Evolutionary conservation across 2,888 invertebrate species (phyloP).

Genomic region (Melinaea menophilus): DNA sequence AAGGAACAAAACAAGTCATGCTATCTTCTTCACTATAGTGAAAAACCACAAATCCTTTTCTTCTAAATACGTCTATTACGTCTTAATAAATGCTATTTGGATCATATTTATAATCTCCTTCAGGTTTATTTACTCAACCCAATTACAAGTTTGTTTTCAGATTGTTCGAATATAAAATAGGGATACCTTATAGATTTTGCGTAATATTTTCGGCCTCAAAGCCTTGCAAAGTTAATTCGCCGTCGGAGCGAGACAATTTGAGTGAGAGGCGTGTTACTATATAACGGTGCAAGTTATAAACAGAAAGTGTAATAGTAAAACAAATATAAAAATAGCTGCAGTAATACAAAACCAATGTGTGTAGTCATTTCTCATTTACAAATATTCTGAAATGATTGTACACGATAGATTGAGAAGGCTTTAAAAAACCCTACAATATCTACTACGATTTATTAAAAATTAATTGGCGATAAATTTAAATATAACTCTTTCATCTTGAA

Average conservation of each 20-base stretch:
- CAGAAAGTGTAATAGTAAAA: slow-evolving; percentile 8
- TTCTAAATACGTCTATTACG: not conserved
- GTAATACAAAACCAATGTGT: too few relatives aligned
- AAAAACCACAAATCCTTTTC: not conserved
- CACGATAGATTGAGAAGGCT: too few relatives aligned
- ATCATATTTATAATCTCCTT: not conserved
- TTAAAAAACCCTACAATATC: too few relatives aligned
- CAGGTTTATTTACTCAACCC: not conserved
- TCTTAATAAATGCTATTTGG: not conserved
- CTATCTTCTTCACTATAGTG: too few relatives aligned
- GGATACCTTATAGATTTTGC: too few relatives aligned
- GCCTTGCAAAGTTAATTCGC: slow-evolving; percentile 55
- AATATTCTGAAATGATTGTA: too few relatives aligned
- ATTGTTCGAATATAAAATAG: slow-evolving; percentile 30
- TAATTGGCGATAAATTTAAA: too few relatives aligned
- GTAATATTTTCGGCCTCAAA: slow-evolving; percentile 49
- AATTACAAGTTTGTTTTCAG: slow-evolving; percentile 19
- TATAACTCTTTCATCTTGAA: slow-evolving; percentile 34
- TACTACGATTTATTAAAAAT: too few relatives aligned
- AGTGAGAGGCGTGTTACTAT: slow-evolving; percentile 51
- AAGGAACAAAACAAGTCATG: too few relatives aligned
- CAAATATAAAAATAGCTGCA: not conserved
- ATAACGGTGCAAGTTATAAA: slow-evolving; percentile 51
- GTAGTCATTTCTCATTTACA: too few relatives aligned
- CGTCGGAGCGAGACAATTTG: slow-evolving; percentile 54